Percentiles rank a stretch among this genome's conserved stretches.
These are phyloP conservation scores for Neomorphus geoffroyi DNA, from an alignment of 2,797 vertebrate species.

Conservation along the genomic window DNA sequence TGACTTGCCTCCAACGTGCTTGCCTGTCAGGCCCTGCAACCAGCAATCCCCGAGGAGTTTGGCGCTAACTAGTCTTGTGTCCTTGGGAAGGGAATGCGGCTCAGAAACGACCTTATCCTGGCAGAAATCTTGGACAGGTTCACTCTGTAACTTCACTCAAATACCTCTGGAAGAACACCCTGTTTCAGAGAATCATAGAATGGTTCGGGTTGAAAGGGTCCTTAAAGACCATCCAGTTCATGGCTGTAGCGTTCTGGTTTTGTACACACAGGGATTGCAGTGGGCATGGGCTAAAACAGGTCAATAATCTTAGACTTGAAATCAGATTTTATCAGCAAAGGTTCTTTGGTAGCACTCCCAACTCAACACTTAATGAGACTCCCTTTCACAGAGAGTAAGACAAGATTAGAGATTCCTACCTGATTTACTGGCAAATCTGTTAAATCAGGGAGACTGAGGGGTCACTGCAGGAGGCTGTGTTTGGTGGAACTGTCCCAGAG, in stretches of 20 bases:
- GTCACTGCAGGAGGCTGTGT: neutral
- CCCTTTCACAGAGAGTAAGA: neutral
- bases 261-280: neutral
- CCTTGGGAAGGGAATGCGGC: neutral
- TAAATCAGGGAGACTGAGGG: neutral
- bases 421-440: neutral
- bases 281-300: neutral
- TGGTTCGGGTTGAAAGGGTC: too few relatives aligned
- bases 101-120: accelerated
- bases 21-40: neutral
- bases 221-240: too few relatives aligned
- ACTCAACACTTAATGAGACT: too few relatives aligned
- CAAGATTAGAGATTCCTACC: neutral
- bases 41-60: neutral
- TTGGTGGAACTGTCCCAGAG: neutral
- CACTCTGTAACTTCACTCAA: neutral
- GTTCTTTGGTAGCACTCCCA: neutral
- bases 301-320: neutral
- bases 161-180: neutral
- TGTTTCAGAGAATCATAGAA: too few relatives aligned
- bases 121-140: too few relatives aligned
- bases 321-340: neutral
- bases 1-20: neutral
- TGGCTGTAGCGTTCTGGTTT: too few relatives aligned
- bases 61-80: neutral